Conservation (phyloP, 1,140 invertebrate genomes). For the Cotesia glomerata region DNA sequence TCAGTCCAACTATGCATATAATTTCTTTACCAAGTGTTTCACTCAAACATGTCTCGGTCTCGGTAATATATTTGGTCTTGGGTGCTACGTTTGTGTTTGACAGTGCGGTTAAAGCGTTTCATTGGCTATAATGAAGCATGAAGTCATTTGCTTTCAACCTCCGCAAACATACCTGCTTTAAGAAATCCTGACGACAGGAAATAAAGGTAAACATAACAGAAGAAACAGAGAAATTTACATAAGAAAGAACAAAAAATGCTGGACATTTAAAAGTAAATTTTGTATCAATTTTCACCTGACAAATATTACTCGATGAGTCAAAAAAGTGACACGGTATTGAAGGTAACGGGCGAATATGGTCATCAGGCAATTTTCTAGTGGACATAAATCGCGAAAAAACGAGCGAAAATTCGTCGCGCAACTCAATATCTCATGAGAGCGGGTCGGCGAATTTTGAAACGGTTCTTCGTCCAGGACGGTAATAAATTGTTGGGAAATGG, state of each 20-base stretch:
- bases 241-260: not conserved
- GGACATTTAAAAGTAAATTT: not conserved
- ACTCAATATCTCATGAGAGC: conserved; percentile 23
- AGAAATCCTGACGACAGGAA: not conserved
- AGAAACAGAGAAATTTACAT: not conserved
- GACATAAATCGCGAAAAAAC: conserved; percentile 2
- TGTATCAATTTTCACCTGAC: not conserved
- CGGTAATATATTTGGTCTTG: conserved; percentile 6
- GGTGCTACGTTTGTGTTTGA: conserved; percentile 32
- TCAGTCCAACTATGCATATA: too few species aligned
- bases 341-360: conserved; percentile 4
- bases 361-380: conserved; percentile 13
- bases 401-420: conserved; percentile 22
- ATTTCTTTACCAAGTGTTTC: conserved; percentile 21
- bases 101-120: conserved; percentile 42
- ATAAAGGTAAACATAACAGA: not conserved
- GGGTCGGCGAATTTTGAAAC: conserved; percentile 23
- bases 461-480: conserved; percentile 16
- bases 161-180: conserved; percentile 8
- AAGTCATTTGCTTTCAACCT: conserved; percentile 13
- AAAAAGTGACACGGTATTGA: not conserved
- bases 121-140: conserved; percentile 36
- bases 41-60: conserved; percentile 29
- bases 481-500: conserved; percentile 33
- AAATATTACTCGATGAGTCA: not conserved